Evolutionary conservation across 2,888 invertebrate species (phyloP).

Genomic region (Coelopa pilipes): DNA sequence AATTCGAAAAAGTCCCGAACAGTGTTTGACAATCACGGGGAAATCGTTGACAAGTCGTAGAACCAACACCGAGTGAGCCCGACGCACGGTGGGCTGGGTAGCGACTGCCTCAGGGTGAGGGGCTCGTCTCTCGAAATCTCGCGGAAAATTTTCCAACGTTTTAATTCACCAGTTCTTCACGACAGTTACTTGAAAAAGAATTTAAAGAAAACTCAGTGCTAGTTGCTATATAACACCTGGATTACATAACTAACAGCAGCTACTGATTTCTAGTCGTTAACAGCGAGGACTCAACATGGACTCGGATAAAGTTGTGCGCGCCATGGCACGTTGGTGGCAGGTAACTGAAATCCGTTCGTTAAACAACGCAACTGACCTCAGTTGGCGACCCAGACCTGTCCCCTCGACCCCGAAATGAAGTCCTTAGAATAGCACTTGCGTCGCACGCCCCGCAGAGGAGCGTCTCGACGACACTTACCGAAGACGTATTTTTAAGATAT

Average conservation of each 20-base stretch:
- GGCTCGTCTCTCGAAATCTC: no score
- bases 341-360: constrained; percentile 50
- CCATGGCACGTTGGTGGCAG: constrained; percentile 68
- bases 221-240: neutral
- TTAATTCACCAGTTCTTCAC: no score
- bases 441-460: neutral
- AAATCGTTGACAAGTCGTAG: no score
- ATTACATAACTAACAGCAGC: constrained; percentile 5
- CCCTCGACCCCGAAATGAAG: no score
- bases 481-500: constrained; percentile 5
- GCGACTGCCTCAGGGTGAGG: no score
- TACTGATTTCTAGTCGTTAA: neutral
- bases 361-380: no score
- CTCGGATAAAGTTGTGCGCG: constrained; percentile 65
- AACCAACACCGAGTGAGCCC: no score
- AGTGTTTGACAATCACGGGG: no score
- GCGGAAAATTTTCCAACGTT: neutral
- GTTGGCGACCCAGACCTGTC: no score
- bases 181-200: neutral
- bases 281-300: constrained; percentile 57
- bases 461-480: neutral
- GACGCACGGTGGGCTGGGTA: no score
- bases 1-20: neutral
- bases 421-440: no score
- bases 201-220: neutral